phyloP scores from a whole-genome alignment of 2,888 invertebrate genomes.

The Norana najaformis region DNA sequence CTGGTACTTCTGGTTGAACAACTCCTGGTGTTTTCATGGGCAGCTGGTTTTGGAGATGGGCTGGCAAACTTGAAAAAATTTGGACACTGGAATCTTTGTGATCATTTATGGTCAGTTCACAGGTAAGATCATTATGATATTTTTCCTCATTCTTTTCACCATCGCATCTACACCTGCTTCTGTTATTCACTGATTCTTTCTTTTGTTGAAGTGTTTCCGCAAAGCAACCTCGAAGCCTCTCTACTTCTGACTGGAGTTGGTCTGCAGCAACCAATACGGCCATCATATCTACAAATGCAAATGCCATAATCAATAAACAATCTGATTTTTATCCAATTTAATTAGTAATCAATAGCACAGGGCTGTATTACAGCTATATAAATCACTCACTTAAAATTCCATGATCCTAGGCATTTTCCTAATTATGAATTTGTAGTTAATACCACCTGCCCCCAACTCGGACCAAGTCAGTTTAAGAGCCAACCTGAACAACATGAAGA shows the following conservation, averaged over 20 bases:
- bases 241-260: background rate
- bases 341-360: background rate
- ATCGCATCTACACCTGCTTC: background rate
- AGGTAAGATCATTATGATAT: background rate
- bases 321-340: background rate
- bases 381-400: too few relatives aligned
- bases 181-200: background rate
- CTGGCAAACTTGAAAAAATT: background rate
- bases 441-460: too few relatives aligned
- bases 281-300: slow-evolving; percentile 22
- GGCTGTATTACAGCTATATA: background rate
- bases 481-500: too few relatives aligned
- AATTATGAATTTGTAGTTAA: too few relatives aligned
- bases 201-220: background rate
- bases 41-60: background rate
- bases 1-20: background rate
- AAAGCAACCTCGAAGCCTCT: background rate
- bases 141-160: background rate
- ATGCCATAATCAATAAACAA: background rate
- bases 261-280: slow-evolving; percentile 2
- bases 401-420: too few relatives aligned
- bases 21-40: background rate
- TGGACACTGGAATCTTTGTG: background rate
- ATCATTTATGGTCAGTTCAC: background rate
- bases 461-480: too few relatives aligned